Evolutionary conservation across 1,140 invertebrate genomes (phyloP).

Genomic region (Tetraneura akinire): DNA sequence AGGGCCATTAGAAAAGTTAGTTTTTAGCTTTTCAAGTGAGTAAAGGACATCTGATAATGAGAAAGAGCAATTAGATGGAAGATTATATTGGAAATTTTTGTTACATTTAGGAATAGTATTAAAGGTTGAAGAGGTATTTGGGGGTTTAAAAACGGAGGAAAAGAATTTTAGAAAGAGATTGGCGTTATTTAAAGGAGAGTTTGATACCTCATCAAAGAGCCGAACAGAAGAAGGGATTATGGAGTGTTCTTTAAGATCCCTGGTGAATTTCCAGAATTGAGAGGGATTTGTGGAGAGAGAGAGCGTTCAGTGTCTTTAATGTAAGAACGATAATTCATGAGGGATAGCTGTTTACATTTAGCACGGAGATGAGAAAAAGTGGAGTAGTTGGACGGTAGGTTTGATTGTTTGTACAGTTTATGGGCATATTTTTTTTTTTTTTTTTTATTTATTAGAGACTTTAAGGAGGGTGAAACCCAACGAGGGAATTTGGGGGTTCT

Average conservation of each 20-base stretch:
- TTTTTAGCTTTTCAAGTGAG: no score
- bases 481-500: neutral
- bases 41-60: no score
- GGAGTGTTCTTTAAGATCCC: neutral
- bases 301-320: neutral
- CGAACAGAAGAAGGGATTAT: neutral
- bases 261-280: neutral
- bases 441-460: no score
- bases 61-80: no score
- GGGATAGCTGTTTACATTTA: constrained; percentile 12
- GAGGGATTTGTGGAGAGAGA: neutral
- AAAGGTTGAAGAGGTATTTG: neutral
- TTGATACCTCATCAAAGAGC: constrained; percentile 1
- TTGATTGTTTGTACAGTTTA: neutral
- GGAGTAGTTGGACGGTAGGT: neutral
- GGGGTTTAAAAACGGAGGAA: neutral
- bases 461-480: constrained; percentile 1
- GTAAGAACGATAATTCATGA: neutral
- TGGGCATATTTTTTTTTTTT: constrained; percentile 13
- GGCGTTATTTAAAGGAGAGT: neutral
- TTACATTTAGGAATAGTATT: no score
- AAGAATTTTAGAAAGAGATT: neutral
- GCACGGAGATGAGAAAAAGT: neutral
- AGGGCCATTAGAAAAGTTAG: no score
- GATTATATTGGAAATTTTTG: no score